A percentile compares a stretch with the other conserved stretches of the same genome.
Conservation (phyloP, 2,113 vertebrate species). For the Tyto alba region DNA sequence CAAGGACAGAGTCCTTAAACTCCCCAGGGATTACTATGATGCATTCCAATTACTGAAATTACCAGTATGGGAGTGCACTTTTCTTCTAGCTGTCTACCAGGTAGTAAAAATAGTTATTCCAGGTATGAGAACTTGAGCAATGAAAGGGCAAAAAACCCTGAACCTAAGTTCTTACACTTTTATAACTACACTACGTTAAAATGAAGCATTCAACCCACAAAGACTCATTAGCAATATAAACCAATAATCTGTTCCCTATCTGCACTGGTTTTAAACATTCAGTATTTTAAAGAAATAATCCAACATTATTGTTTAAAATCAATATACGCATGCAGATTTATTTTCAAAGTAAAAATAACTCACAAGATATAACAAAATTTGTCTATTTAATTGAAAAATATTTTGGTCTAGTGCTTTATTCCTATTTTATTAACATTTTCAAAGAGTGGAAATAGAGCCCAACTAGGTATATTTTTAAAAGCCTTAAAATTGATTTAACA, state of each 20-base stretch:
- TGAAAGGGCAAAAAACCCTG: accelerated
- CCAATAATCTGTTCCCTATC: not conserved
- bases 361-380: not conserved
- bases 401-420: not conserved
- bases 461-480: not conserved
- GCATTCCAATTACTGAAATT: not conserved
- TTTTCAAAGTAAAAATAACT: not conserved
- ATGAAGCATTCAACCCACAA: not conserved
- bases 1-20: not conserved
- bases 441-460: not conserved
- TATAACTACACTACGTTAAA: not conserved
- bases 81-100: not conserved
- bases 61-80: not conserved
- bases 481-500: not conserved
- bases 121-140: not conserved
- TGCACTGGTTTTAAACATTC: not conserved
- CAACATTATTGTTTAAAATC: not conserved
- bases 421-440: not conserved
- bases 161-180: not conserved
- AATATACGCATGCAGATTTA: not conserved
- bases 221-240: not conserved
- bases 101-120: not conserved
- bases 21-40: not conserved
- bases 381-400: not conserved
- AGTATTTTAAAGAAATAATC: not conserved